Percentiles rank a stretch among this genome's conserved stretches.
phyloP scores from a whole-genome alignment of 2,113 vertebrate genomes.

The Hystrix cristata region DNA sequence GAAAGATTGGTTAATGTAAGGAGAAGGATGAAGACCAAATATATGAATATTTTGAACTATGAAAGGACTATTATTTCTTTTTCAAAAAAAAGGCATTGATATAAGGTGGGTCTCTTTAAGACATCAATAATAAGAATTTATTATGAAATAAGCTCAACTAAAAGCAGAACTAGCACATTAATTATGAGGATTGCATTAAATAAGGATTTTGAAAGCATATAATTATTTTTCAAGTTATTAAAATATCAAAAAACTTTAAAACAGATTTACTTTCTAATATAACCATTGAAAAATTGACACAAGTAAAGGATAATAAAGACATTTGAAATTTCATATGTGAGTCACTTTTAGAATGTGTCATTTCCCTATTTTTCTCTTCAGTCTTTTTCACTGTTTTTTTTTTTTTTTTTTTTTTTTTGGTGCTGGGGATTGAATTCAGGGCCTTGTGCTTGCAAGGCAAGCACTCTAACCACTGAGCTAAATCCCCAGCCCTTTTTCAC shows the following conservation, averaged over 20 bases:
- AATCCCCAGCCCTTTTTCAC: conserved; percentile 58
- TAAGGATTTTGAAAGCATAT: not conserved
- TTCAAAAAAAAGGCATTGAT: not conserved
- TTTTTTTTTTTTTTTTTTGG: not conserved
- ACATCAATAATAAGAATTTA: not conserved
- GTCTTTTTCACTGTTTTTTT: conserved; percentile 59
- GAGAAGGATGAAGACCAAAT: not conserved
- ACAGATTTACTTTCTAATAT: not conserved
- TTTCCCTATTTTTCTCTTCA: not conserved
- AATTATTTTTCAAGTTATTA: conserved; percentile 42
- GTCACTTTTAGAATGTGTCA: not conserved
- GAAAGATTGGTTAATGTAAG: not conserved
- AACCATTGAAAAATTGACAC: not conserved
- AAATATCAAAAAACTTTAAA: conserved; percentile 23
- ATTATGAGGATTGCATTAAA: conserved; percentile 16
- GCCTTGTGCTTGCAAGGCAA: no score
- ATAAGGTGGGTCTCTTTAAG: not conserved
- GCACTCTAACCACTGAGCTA: no score
- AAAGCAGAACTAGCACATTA: not conserved
- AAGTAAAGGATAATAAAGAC: not conserved
- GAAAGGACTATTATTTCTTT: not conserved
- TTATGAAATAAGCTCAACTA: not conserved
- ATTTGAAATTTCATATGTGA: not conserved
- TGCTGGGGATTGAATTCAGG: not conserved
- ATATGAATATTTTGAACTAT: conserved; percentile 15